Evolutionary conservation across 2,888 invertebrate species (phyloP).

Genomic region (Polylopha cassiicola): DNA sequence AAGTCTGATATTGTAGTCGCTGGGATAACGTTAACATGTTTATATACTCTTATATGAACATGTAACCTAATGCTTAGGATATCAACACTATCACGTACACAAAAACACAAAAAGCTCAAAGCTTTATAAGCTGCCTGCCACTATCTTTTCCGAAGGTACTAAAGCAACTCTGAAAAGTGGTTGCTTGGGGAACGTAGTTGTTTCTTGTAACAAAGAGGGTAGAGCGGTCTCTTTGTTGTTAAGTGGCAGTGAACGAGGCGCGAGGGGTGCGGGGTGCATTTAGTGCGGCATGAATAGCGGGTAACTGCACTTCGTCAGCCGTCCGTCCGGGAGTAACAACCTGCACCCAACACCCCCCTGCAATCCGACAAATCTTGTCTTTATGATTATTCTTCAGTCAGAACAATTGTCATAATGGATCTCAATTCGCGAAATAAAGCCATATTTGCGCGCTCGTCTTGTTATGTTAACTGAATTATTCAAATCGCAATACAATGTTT

Average conservation of each 20-base stretch:
- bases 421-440: too few relatives aligned
- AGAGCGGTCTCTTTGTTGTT: conserved; percentile 73
- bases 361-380: conserved; percentile 9
- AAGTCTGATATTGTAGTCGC: too few relatives aligned
- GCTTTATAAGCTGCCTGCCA: conserved; percentile 27
- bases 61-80: conserved; percentile 10
- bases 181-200: conserved; percentile 57
- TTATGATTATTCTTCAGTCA: conserved; percentile 2
- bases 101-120: conserved; percentile 17
- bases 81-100: conserved; percentile 1
- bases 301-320: conserved; percentile 74
- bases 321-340: conserved; percentile 69
- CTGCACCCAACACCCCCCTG: conserved; percentile 51
- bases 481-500: too few relatives aligned
- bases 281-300: conserved; percentile 69
- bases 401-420: too few relatives aligned
- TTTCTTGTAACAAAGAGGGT: conserved; percentile 74
- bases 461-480: too few relatives aligned
- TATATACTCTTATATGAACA: neutral
- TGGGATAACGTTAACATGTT: neutral
- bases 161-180: conserved; percentile 60
- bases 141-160: conserved; percentile 49
- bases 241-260: conserved; percentile 58
- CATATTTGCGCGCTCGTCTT: too few relatives aligned
- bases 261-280: conserved; percentile 55